Percentiles rank a stretch among this genome's conserved stretches.
phyloP scores from a whole-genome alignment of 2,113 vertebrate species.

The Sylvicapra grimmia region DNA sequence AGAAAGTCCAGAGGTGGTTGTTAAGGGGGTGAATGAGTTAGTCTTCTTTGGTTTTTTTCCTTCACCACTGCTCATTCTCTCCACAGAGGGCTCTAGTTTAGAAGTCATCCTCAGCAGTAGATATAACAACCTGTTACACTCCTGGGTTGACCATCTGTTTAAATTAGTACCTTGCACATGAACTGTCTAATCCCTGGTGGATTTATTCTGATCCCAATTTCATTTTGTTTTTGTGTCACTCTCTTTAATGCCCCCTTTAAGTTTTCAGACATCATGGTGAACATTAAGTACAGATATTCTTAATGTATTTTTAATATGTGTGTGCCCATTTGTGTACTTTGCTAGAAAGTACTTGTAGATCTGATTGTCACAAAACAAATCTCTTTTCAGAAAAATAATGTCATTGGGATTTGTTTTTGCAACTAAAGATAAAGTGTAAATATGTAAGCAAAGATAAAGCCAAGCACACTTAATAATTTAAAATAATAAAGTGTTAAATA shows the following conservation, averaged over 20 bases:
- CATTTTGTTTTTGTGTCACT: constrained; percentile 5
- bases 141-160: background rate
- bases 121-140: background rate
- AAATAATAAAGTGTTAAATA: background rate
- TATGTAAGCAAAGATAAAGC: background rate
- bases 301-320: background rate
- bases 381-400: constrained; percentile 13
- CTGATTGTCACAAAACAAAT: background rate
- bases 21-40: background rate
- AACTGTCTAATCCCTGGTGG: background rate
- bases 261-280: background rate
- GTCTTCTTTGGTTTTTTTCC: background rate
- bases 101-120: background rate
- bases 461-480: background rate
- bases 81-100: background rate
- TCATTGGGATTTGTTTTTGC: background rate
- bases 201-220: background rate
- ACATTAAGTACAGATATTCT: background rate
- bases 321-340: background rate
- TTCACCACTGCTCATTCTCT: background rate
- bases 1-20: background rate
- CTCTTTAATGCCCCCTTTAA: background rate
- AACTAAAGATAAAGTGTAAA: background rate
- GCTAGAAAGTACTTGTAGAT: background rate
- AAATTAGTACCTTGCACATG: background rate